A percentile compares a stretch with the other conserved stretches of the same genome.
Conservation (phyloP, 2,888 invertebrate species). For the Anagyrus pseudococci region DNA sequence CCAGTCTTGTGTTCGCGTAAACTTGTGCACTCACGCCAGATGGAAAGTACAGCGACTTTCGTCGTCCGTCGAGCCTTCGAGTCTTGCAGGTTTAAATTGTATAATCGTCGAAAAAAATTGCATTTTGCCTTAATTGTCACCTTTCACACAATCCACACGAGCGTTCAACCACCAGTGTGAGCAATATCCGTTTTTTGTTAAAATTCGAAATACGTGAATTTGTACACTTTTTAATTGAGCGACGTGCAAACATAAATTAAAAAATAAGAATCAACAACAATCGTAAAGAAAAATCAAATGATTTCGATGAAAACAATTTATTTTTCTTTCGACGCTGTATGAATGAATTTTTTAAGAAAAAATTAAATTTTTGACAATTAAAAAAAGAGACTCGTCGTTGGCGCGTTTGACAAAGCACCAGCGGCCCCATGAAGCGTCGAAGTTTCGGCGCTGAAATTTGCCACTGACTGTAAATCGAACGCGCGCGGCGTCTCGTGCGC, state of each 20-base stretch:
- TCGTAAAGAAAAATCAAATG: no score
- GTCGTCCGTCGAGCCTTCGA: conserved; percentile 22
- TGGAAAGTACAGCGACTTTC: not conserved
- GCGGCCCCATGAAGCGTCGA: not conserved
- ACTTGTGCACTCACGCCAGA: conserved; percentile 14
- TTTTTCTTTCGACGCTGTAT: conserved; percentile 9
- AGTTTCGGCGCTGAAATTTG: not conserved
- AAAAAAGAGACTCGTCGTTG: not conserved
- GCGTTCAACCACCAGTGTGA: conserved; percentile 18
- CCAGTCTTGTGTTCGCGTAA: conserved; percentile 28
- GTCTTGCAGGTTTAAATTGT: conserved; percentile 25
- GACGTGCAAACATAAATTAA: conserved; percentile 23
- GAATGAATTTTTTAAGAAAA: conserved; percentile 12
- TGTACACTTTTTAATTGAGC: conserved; percentile 20
- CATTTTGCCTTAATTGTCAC: conserved; percentile 14
- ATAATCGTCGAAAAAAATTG: conserved; percentile 24
- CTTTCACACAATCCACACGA: conserved; percentile 18
- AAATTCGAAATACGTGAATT: conserved; percentile 11
- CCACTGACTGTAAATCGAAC: not conserved
- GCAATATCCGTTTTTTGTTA: conserved; percentile 14
- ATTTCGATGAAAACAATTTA: conserved; percentile 13
- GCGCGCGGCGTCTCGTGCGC: not conserved
- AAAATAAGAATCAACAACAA: conserved; percentile 16
- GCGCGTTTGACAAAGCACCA: not conserved
- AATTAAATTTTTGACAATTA: not conserved